These are phyloP conservation scores for Pecten maximus DNA, from an alignment of 2,888 invertebrate species.

Conservation along the genomic window DNA sequence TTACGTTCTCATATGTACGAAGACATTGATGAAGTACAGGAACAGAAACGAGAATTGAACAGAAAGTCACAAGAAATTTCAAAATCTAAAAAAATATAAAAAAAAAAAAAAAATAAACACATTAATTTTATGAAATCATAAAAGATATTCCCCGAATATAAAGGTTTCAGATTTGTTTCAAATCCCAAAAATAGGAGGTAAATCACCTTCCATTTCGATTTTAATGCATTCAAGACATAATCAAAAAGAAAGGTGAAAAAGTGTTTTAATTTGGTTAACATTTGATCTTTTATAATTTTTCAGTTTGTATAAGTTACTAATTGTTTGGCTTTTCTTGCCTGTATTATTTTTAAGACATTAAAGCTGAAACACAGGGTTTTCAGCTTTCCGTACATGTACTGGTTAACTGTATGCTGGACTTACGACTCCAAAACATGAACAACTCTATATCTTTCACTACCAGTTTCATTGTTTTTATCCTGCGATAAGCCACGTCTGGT, in stretches of 20 bases:
- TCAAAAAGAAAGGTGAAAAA: neutral
- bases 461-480: too few species aligned
- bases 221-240: neutral
- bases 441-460: too few species aligned
- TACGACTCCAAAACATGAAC: too few species aligned
- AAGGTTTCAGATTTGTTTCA: neutral
- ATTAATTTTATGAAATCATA: neutral
- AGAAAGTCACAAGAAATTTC: neutral
- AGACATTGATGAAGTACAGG: slow-evolving; percentile 71
- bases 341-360: neutral
- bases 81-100: neutral
- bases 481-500: too few species aligned
- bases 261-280: neutral
- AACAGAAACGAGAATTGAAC: slow-evolving; percentile 46
- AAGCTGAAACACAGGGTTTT: too few species aligned
- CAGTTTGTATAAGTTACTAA: neutral
- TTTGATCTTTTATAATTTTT: neutral
- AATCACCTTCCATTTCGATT: neutral
- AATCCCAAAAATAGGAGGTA: neutral
- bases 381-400: too few species aligned
- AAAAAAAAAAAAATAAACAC: neutral
- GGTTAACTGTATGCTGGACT: too few species aligned
- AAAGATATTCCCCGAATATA: neutral
- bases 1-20: slow-evolving; percentile 74
- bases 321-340: neutral